A percentile compares a stretch with the other conserved stretches of the same genome.
Evolutionary conservation across 2,113 vertebrate genomes (phyloP).

Genomic region (Anhinga rufa): DNA sequence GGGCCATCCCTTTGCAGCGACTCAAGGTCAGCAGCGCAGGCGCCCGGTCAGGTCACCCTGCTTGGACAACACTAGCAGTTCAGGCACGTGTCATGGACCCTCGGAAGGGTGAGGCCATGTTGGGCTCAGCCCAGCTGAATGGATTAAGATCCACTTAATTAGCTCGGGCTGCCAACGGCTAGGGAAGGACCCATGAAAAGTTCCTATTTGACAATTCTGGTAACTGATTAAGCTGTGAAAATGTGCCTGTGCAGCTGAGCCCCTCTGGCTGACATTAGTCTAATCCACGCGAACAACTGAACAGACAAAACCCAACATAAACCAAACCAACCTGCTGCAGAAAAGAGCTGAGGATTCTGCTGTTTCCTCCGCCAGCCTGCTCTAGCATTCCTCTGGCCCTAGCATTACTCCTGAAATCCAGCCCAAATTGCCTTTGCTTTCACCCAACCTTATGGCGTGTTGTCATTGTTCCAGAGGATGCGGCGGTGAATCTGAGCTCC

Average conservation of each 20-base stretch:
- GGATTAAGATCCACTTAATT: background rate
- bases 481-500: background rate
- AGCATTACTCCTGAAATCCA: background rate
- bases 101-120: background rate
- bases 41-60: background rate
- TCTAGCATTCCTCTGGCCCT: rapidly evolving
- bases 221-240: background rate
- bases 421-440: background rate
- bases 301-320: background rate
- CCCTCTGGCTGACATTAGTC: background rate
- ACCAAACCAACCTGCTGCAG: background rate
- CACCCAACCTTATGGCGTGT: background rate
- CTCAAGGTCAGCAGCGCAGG: rapidly evolving
- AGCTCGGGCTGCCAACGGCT: background rate
- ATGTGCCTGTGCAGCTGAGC: background rate
- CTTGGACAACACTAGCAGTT: background rate
- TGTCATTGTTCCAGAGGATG: background rate
- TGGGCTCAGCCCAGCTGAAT: too few relatives aligned
- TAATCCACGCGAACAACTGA: background rate
- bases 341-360: background rate
- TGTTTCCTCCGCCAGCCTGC: background rate
- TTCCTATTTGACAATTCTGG: background rate
- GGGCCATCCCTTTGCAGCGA: background rate
- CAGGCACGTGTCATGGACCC: too few relatives aligned
- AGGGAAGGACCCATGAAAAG: background rate